Conservation (phyloP, 2,797 vertebrate genomes). For the Pogoniulus pusillus region DNA sequence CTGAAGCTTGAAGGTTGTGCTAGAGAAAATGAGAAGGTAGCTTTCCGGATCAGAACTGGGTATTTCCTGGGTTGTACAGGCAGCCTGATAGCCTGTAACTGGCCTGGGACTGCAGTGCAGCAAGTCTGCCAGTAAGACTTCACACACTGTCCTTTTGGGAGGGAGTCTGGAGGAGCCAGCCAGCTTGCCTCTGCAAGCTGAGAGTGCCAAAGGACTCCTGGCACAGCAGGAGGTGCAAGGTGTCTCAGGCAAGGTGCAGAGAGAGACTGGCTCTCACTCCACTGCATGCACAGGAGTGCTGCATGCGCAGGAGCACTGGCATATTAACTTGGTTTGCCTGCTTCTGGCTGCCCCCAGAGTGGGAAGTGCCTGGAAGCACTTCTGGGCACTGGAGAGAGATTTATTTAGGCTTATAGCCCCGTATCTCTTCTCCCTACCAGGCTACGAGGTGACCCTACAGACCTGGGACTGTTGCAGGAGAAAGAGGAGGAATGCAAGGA, state of each 20-base stretch:
- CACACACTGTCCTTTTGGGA: not conserved
- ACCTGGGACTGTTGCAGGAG: not conserved
- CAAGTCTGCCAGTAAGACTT: constrained; percentile 41
- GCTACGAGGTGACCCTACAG: not conserved
- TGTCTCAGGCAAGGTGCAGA: not conserved
- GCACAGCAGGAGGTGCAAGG: not conserved
- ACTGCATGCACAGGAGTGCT: too few species aligned
- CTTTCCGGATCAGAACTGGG: not conserved
- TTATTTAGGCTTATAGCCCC: not conserved
- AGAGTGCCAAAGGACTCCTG: not conserved
- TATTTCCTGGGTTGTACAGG: not conserved
- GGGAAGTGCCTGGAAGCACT: not conserved
- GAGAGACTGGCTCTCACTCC: not conserved
- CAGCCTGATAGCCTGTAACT: not conserved
- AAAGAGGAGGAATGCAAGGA: not conserved
- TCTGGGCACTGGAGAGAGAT: not conserved
- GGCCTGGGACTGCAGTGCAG: constrained; percentile 61
- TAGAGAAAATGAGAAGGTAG: not conserved
- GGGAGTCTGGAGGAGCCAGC: not conserved
- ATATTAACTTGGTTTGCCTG: accelerated
- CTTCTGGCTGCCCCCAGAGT: not conserved
- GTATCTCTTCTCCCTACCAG: not conserved
- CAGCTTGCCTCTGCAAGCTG: not conserved
- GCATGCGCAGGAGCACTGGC: accelerated
- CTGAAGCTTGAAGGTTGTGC: not conserved